Evolutionary conservation across 1,140 invertebrate genomes (phyloP), one percentile per base, ranked within the genome.

Genomic region (Sinella curviseta): DNA sequence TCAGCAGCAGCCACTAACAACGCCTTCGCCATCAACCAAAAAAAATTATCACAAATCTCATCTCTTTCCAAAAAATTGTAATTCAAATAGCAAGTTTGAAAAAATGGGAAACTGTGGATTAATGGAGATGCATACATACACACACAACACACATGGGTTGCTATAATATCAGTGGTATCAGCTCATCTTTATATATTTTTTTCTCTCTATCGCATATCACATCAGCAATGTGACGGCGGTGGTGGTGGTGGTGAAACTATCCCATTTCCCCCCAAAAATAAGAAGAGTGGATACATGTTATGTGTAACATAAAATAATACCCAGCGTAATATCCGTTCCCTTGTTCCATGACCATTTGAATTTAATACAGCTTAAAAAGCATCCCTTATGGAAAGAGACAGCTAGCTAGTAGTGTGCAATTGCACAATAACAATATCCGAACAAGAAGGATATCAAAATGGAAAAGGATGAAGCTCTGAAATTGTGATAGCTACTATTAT

Each of bases 101-200:
- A 65, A 33, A 33, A 70, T 70, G 65, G 65, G n/a, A 70, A 70
- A 70, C 31, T 70, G 65, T 31, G 65, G 65, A 70, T 70, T 70
- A 65, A 65, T 65, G 57, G 57, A 65, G 24, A 65, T 26, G 24
- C 57, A 20, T 48, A 48, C 39, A 48, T 48, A 48, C 20, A 20
- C 39, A 48, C 20, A 48, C 8, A 20, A 48, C 39, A 48, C 39
- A 48, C 39, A 48, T 48, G 20, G n/a, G n/a, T n/a, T n/a, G n/a
- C n/a, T n/a, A n/a, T n/a, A n/a, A n/a, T 48, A 65, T 65, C 14
- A 65, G 14, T n/a, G 20, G 39, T 48, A 48, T 65, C 57, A 65
- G 57, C 57, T 65, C 24, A 65, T 65, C 57, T 65, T 65, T 65
- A 48, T 65, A 65, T 26, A 65, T 65, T 65, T 65, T 48, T 65